Evolutionary conservation across 2,797 vertebrate genomes (phyloP), one percentile per base, ranked within the genome.

Genomic region (Arrhamphus sclerolepis): DNA sequence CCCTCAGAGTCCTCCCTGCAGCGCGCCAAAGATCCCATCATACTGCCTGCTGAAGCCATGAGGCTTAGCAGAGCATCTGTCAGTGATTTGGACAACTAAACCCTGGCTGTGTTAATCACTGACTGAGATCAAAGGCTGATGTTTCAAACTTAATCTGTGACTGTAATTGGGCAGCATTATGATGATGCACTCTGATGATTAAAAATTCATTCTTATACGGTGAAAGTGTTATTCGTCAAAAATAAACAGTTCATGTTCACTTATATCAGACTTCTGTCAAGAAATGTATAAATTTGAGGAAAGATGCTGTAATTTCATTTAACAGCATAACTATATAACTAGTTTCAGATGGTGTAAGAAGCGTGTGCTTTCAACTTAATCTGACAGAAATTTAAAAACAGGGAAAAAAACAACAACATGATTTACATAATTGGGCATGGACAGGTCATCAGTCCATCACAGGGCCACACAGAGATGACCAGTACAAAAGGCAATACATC

Each of bases 61-160:
- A 58, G 83, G 88, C 87, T 89, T 79, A 87, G 75, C 72, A 13
- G 72, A 86, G 83, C 86, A 89, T 90, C 87, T 89, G 87, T 83
- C 87, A 75, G 81, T 75, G 81, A 89, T 90, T 89, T 89, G 70
- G 83, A 81, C 82, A 83, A 81, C 80, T 87, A 88, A 87, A 87
- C 78, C 73, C 73, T 43, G 73, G 56, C 87, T 83, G 77, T 79
- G 75, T 86, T 87, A 88, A 89, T 91, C 87, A 87, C 77, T 79
- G 70, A 85, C 66, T 87, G 76, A 81, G 66, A 90, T 89, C 85
- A 88, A 89, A 89, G 78, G 81, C 82, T 82, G 81, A 69, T 75
- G 77, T 73, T 84, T 81, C 66, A 56, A 81, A 81, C 59, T 69
- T 72, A 77, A 85, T 84, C 75, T 83, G 55, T 39, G 5, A 56